Percentiles rank a stretch among this genome's conserved stretches.
phyloP scores from a whole-genome alignment of 2,113 vertebrate genomes.

The Coregonus clupeaformis region DNA sequence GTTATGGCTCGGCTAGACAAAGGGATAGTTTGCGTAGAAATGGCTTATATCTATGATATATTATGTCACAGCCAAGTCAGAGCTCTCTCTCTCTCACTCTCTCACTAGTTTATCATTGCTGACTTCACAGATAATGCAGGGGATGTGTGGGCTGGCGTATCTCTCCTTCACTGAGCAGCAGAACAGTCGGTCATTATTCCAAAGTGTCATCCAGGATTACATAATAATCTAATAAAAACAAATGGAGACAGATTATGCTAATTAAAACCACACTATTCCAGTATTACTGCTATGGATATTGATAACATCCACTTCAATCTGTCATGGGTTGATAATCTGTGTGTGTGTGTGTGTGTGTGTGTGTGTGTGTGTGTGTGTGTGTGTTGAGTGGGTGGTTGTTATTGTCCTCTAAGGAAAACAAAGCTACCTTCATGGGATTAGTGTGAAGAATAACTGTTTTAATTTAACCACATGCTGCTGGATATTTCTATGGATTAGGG shows the following conservation, averaged over 20 bases:
- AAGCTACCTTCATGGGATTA: constrained; percentile 47
- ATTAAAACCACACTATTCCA: constrained; percentile 53
- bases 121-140: not conserved
- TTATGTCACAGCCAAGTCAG: no score
- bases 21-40: no score
- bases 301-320: constrained; percentile 46
- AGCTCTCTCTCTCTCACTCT: constrained; percentile 7
- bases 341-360: constrained; percentile 29
- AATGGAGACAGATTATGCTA: constrained; percentile 51
- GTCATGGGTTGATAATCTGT: constrained; percentile 56
- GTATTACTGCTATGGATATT: constrained; percentile 39
- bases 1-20: no score
- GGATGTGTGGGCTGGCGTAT: not conserved
- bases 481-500: constrained; percentile 27
- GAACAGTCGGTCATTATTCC: constrained; percentile 36
- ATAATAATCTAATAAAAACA: constrained; percentile 63
- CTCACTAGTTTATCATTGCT: not conserved
- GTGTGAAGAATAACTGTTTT: constrained; percentile 54
- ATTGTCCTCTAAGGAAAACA: constrained; percentile 57
- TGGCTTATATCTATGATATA: no score
- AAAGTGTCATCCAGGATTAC: constrained; percentile 54
- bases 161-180: constrained; percentile 15
- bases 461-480: constrained; percentile 26
- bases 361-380: constrained; percentile 38
- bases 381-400: constrained; percentile 34